Evolutionary conservation across 92 coral and sea anemone genomes (phyloP).

Genomic region (Porites cylindrica): DNA sequence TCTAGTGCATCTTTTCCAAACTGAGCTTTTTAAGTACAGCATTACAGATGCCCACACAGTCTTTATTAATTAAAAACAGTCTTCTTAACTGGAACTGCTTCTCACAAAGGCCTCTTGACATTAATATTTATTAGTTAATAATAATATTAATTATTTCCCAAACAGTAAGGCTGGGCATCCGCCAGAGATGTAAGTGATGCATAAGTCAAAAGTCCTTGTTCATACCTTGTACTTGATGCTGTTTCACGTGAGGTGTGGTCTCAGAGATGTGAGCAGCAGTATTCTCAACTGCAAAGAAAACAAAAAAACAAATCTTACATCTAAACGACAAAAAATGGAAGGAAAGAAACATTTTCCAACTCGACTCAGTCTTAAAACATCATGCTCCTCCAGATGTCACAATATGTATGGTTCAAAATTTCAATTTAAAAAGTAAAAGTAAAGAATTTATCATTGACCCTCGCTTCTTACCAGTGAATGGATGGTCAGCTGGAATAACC

Average conservation of each 20-base stretch:
- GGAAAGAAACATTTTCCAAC: not conserved
- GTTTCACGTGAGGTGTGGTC: not conserved
- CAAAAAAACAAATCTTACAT: not conserved
- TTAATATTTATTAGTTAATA: too few relatives aligned
- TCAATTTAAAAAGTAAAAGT: not conserved
- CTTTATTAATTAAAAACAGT: too few relatives aligned
- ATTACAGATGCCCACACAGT: too few relatives aligned
- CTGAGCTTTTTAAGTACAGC: too few relatives aligned
- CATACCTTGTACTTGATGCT: conserved; percentile 10
- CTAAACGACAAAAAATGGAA: not conserved
- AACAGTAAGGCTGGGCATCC: not conserved
- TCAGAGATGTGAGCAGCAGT: conserved; percentile 1
- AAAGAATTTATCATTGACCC: not conserved
- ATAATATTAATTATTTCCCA: not conserved
- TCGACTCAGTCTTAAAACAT: not conserved
- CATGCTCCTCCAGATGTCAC: not conserved
- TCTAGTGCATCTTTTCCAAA: too few relatives aligned
- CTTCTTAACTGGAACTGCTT: too few relatives aligned
- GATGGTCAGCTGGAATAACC: conserved; percentile 86
- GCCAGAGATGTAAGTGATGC: too few relatives aligned
- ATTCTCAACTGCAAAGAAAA: conserved; percentile 26
- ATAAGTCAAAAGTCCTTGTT: too few relatives aligned
- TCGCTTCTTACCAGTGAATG: conserved; percentile 68
- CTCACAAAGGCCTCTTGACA: too few relatives aligned
- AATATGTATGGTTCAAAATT: too few relatives aligned